These are phyloP conservation scores for Ariopsis seemanni DNA, from an alignment of 2,113 vertebrate species.

Conservation along the genomic window DNA sequence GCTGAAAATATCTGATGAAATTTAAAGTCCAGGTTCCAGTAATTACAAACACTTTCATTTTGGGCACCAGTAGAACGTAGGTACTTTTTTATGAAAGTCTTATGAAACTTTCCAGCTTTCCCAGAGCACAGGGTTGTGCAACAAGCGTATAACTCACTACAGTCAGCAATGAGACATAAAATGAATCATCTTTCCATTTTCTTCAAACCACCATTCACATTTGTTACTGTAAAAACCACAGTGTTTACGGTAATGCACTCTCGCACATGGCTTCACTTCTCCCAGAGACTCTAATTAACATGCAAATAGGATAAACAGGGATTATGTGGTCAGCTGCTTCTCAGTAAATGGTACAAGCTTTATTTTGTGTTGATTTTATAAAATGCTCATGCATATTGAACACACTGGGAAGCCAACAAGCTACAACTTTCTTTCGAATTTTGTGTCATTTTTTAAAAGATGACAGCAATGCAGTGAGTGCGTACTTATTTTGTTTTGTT, in stretches of 20 bases:
- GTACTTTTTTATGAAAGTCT: slow-evolving; percentile 35
- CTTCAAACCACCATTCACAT: slow-evolving; percentile 20
- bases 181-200: background rate
- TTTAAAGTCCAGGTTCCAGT: slow-evolving; percentile 46
- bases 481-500: background rate
- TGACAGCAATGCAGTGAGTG: background rate
- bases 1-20: slow-evolving; percentile 54
- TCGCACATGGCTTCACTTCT: slow-evolving; percentile 4
- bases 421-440: too few species aligned
- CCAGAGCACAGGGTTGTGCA: slow-evolving; percentile 40
- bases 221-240: slow-evolving; percentile 1
- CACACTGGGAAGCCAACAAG: too few species aligned
- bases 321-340: background rate
- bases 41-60: slow-evolving; percentile 35
- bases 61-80: slow-evolving; percentile 34
- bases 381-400: background rate
- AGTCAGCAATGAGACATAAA: background rate
- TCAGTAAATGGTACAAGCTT: background rate
- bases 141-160: slow-evolving; percentile 44
- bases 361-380: background rate
- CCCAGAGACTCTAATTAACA: background rate
- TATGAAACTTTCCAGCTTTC: slow-evolving; percentile 46
- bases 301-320: background rate
- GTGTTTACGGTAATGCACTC: slow-evolving; percentile 2
- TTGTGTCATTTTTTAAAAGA: background rate